Conservation (phyloP, 2,888 invertebrate genomes). For the Rhamnusium bicolor region DNA sequence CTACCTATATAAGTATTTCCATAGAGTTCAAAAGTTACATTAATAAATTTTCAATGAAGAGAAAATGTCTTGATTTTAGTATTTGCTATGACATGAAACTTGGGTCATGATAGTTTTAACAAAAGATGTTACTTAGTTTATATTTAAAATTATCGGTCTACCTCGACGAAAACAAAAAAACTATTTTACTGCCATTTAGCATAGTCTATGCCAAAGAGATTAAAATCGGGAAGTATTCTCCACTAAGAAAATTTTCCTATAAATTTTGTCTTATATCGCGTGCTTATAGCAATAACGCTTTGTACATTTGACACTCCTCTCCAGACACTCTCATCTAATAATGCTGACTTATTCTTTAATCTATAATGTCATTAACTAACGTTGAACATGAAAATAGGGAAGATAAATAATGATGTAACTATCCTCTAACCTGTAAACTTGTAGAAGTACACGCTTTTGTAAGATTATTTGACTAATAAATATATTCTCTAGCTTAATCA, state of each 20-base stretch:
- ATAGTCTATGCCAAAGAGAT: slow-evolving; percentile 5
- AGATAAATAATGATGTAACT: slow-evolving; percentile 18
- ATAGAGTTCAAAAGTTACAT: no score
- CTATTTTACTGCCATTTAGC: not conserved
- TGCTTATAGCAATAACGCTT: slow-evolving; percentile 36
- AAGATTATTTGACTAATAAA: slow-evolving; percentile 6
- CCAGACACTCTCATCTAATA: slow-evolving; percentile 26
- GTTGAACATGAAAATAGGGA: slow-evolving; percentile 21
- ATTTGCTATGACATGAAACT: no score
- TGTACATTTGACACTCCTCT: slow-evolving; percentile 33
- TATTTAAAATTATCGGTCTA: not conserved
- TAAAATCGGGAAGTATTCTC: slow-evolving; percentile 1
- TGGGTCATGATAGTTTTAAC: not conserved
- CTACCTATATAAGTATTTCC: no score
- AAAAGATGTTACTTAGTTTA: not conserved
- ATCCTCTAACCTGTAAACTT: slow-evolving; percentile 9
- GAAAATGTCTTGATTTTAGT: not conserved
- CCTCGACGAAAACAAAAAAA: not conserved
- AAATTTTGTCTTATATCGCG: slow-evolving; percentile 24
- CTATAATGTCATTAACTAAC: slow-evolving; percentile 30
- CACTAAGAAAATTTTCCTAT: not conserved
- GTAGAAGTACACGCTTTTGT: not conserved
- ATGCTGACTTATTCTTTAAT: slow-evolving; percentile 36
- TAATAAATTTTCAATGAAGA: not conserved
- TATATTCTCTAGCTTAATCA: not conserved